Percentiles rank a stretch among this genome's conserved stretches.
Evolutionary conservation across 2,797 vertebrate species (phyloP).

Genomic region (Pelodytes ibericus): DNA sequence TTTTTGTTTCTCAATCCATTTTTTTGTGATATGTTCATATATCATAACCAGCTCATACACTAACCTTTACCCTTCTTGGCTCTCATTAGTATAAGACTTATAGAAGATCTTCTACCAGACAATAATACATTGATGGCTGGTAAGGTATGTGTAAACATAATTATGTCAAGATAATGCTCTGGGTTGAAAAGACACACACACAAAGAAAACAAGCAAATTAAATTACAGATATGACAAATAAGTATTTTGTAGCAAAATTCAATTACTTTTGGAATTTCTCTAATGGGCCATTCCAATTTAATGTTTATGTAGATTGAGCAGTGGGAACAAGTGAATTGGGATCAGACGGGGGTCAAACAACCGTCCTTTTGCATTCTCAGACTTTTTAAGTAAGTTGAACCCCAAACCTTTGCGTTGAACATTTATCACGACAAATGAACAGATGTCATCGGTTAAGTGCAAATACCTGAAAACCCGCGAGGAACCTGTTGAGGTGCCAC

Average conservation of each 20-base stretch:
- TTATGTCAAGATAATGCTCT: slow-evolving; percentile 8
- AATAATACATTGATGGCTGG: background rate
- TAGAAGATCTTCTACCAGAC: background rate
- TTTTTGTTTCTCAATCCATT: no score
- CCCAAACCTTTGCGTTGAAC: background rate
- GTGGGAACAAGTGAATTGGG: background rate
- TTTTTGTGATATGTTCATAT: no score
- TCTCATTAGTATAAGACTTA: background rate
- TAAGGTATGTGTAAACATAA: background rate
- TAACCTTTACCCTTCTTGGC: background rate
- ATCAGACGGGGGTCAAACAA: background rate
- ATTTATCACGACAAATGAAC: background rate
- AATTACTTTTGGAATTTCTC: slow-evolving; percentile 30
- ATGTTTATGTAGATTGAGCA: background rate
- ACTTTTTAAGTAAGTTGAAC: slow-evolving; percentile 20
- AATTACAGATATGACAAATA: slow-evolving; percentile 32
- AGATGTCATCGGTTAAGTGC: no score
- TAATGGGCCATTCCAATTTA: slow-evolving; percentile 4
- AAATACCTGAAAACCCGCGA: no score
- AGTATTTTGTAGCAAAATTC: slow-evolving; percentile 28
- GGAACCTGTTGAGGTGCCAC: no score
- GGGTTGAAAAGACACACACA: background rate
- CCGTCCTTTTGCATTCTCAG: slow-evolving; percentile 18
- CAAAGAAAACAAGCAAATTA: slow-evolving; percentile 1
- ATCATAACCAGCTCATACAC: slow-evolving; percentile 55